Conservation (phyloP, 1,140 invertebrate genomes). For the Panagrolaimus sp. region DNA sequence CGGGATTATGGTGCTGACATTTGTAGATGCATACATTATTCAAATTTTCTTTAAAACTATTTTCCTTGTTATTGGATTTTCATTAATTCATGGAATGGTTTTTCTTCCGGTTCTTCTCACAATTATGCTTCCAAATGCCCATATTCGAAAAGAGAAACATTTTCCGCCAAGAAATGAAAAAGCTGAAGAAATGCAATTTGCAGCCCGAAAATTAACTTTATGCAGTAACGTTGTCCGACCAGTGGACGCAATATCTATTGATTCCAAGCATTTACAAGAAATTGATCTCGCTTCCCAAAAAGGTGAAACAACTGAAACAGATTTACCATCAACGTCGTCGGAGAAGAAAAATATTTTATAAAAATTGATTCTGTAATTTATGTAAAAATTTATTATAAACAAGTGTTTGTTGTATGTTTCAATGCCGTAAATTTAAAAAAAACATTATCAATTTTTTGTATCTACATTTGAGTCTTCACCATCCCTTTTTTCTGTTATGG, state of each 20-base stretch:
- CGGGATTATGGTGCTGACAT: constrained; percentile 52
- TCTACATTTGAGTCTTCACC: no score
- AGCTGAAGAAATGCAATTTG: background rate
- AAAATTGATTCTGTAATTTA: no score
- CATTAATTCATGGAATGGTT: constrained; percentile 47
- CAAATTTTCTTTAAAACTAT: constrained; percentile 54
- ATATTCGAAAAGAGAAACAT: background rate
- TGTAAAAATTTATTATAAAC: no score
- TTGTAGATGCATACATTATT: constrained; percentile 57
- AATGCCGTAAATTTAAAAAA: no score
- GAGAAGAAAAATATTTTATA: no score
- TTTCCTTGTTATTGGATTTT: constrained; percentile 51
- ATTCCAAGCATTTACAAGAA: background rate
- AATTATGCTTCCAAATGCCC: constrained; percentile 32
- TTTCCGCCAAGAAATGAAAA: background rate
- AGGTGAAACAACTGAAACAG: no score
- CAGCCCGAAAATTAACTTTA: no score
- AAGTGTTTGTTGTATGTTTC: no score
- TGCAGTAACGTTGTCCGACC: no score
- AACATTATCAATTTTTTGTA: no score
- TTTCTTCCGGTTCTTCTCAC: constrained; percentile 45
- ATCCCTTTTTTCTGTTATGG: no score
- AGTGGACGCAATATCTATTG: background rate
- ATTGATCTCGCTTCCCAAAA: background rate
- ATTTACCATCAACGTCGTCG: no score